Percentiles rank a stretch among this genome's conserved stretches.
phyloP scores from a whole-genome alignment of 2,797 vertebrate species.

The Diplodus puntazzo region DNA sequence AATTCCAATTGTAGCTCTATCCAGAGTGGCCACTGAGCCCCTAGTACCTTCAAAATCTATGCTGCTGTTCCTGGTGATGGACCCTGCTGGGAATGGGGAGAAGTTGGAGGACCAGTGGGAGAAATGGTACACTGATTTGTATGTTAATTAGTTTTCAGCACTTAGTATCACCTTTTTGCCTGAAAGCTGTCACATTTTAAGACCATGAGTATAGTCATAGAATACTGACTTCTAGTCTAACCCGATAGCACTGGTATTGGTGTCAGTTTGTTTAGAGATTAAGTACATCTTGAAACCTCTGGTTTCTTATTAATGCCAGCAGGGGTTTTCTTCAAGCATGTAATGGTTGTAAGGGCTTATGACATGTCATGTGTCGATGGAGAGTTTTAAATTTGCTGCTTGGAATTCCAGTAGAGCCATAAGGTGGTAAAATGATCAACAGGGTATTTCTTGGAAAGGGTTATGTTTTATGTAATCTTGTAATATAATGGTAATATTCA shows the following conservation, averaged over 20 bases:
- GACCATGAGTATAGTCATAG: not conserved
- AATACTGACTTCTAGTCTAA: not conserved
- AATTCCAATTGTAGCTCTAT: not conserved
- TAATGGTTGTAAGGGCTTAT: too few relatives aligned
- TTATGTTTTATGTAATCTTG: not conserved
- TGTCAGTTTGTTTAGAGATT: too few relatives aligned
- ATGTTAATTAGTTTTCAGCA: not conserved
- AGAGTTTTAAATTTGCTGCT: too few relatives aligned
- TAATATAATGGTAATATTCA: not conserved
- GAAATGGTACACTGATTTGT: not conserved
- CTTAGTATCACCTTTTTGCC: not conserved
- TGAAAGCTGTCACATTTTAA: not conserved
- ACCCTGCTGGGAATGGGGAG: conserved; percentile 64
- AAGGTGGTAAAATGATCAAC: too few relatives aligned
- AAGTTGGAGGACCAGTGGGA: conserved; percentile 46
- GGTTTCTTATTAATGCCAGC: not conserved
- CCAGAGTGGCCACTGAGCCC: not conserved
- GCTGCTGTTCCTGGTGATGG: conserved; percentile 55
- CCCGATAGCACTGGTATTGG: too few relatives aligned
- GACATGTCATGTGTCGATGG: too few relatives aligned
- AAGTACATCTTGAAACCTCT: not conserved
- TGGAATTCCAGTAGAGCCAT: too few relatives aligned
- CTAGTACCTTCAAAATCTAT: not conserved
- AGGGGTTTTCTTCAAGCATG: too few relatives aligned
- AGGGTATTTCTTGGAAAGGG: too few relatives aligned